Percentiles rank a stretch among this genome's conserved stretches.
Conservation (phyloP, 2,797 vertebrate species). For the Myiotriccus ornatus region DNA sequence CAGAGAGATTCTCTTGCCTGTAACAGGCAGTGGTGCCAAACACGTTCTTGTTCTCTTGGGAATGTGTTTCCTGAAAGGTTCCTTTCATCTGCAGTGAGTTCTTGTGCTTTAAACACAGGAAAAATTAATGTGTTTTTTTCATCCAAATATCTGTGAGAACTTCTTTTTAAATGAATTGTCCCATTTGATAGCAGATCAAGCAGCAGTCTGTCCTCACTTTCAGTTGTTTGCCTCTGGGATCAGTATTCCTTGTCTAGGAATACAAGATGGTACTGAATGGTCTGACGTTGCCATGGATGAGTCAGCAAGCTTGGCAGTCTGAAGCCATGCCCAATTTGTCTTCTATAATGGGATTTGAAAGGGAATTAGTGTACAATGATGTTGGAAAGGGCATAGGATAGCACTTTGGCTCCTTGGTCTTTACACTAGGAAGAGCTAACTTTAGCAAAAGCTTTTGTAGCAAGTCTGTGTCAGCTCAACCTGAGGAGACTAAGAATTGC, state of each 20-base stretch:
- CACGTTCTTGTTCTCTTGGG: neutral
- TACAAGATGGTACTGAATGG: neutral
- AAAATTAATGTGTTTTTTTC: neutral
- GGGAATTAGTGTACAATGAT: neutral
- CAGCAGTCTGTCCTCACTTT: neutral
- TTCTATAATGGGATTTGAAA: neutral
- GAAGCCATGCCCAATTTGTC: neutral
- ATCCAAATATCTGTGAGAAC: neutral
- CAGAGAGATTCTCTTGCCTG: neutral
- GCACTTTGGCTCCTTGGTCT: neutral
- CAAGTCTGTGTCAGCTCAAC: rapidly evolving
- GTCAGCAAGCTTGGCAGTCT: neutral
- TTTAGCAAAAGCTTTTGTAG: neutral
- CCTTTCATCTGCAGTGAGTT: constrained; percentile 6
- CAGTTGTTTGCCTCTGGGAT: neutral
- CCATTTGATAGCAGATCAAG: neutral
- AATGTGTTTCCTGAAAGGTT: neutral
- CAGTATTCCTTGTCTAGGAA: neutral
- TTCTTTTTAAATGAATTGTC: neutral
- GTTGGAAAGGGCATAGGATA: neutral
- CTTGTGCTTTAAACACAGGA: constrained; percentile 9
- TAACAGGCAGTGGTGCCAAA: constrained; percentile 1
- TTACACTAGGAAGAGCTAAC: neutral
- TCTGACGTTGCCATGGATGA: neutral
- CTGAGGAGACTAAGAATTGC: neutral